phyloP scores from a whole-genome alignment of 2,113 vertebrate species.

The Myiozetetes cayanensis region DNA sequence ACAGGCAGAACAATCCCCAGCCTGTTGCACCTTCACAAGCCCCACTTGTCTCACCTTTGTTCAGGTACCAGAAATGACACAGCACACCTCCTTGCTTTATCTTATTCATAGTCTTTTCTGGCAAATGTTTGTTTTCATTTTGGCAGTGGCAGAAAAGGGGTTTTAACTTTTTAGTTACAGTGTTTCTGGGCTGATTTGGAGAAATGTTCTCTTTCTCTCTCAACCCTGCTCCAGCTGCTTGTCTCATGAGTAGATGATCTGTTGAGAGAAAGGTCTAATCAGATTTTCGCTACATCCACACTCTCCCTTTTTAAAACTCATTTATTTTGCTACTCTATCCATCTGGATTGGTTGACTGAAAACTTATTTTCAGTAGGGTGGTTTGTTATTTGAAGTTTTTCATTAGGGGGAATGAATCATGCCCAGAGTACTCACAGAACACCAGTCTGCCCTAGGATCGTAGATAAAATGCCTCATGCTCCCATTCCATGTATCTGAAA shows the following conservation, averaged over 20 bases:
- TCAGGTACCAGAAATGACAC: not conserved
- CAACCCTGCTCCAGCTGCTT: accelerated
- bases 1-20: not conserved
- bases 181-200: not conserved
- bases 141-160: not conserved
- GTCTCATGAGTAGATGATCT: not conserved
- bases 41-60: not conserved
- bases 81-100: not conserved
- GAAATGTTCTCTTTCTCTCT: not conserved
- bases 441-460: accelerated
- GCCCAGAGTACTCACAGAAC: not conserved
- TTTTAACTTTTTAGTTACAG: not conserved
- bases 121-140: not conserved
- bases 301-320: not conserved
- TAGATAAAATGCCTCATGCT: not conserved
- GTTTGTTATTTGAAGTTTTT: not conserved
- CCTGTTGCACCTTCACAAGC: not conserved
- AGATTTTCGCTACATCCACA: not conserved
- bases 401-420: not conserved
- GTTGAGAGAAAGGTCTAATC: not conserved
- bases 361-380: not conserved
- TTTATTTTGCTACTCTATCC: not conserved
- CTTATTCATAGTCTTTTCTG: not conserved
- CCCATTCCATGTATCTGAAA: not conserved
- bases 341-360: not conserved